These are phyloP conservation scores for Tiliacea aurago DNA, from an alignment of 2,888 invertebrate species.

Conservation along the genomic window DNA sequence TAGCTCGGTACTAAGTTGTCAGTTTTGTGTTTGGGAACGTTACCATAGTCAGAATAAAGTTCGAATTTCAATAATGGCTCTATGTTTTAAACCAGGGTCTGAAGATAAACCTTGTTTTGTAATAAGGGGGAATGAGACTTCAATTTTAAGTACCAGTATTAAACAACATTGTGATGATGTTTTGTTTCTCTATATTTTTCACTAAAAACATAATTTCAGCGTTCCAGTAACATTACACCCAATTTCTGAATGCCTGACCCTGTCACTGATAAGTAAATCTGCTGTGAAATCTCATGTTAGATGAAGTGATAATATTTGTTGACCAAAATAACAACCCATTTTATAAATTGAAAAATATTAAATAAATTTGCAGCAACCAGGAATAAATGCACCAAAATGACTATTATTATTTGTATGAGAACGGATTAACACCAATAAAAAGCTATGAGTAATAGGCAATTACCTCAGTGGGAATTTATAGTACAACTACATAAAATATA, in stretches of 20 bases:
- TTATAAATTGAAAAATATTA: background rate
- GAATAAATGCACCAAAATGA: background rate
- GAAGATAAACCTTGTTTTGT: too few species aligned
- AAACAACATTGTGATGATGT: background rate
- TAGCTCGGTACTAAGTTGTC: too few species aligned
- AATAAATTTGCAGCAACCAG: background rate
- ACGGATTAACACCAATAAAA: slow-evolving; percentile 4
- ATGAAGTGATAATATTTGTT: background rate
- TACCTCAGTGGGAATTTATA: background rate
- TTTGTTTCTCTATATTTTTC: background rate
- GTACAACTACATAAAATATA: slow-evolving; percentile 1
- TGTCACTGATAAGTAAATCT: background rate
- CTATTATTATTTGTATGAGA: too few species aligned
- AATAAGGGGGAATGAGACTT: too few species aligned
- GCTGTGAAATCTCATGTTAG: background rate
- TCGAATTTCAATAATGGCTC: too few species aligned
- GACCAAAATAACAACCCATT: background rate
- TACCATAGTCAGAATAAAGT: too few species aligned
- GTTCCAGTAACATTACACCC: background rate
- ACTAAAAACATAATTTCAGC: background rate
- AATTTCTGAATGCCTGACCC: background rate
- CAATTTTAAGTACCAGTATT: background rate
- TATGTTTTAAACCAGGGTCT: too few species aligned
- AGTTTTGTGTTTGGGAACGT: too few species aligned
- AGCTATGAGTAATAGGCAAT: slow-evolving; percentile 5